Base-by-base conservation (phyloP, 2,888 invertebrate genomes). In the Seladonia tumulorum region DNA sequence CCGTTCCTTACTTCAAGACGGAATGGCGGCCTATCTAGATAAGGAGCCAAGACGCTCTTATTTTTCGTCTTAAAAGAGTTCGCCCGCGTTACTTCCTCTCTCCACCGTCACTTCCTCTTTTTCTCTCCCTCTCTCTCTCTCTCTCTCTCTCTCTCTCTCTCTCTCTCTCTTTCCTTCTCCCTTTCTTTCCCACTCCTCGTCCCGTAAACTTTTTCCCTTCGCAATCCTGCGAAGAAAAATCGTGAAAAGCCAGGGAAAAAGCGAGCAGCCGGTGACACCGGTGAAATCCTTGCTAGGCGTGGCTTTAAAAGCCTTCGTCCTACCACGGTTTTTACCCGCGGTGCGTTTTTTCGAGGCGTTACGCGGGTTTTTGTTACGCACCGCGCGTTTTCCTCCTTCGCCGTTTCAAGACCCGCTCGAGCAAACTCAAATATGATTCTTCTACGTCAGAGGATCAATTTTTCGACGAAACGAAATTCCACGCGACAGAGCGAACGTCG, bases 31-130 rank as follows among this genome's bases (percentile, higher is more conserved):
- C 90, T 87, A 90, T 90, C 90, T 82, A 90, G 90, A 90, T 90
- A 89, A 90, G 89, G 45, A 79, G 81, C 45, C 84, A 74, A 82
- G 87, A 86, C 86, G 86, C 89, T 90, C 91, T 92, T 90, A 91
- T 92, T 92, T 91, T 86, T 90, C 88, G 75, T 83, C 87, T 89
- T 88, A 83, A 90, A 90, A 87, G 84, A 88, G 86, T 89, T 79
- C 82, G 74, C 83, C 74, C 77, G 73, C 86, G 78, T 78, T 76
- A 35, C 75, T 79, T 81, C 76, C 53, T 63, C 81, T 72, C 42
- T 47, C 73, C 73, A 25, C 66, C 35, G 66, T 66, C 66, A 35
- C 66, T 35, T 35, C 66, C 66, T 35, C 66, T 47, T 18, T 1
- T 79, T 70, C 83, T 2, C 72, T 78, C 71, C 63, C 77, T 79